Percentiles rank a stretch among this genome's conserved stretches.
Evolutionary conservation across 1,140 invertebrate species (phyloP).

Genomic region (Charaxes varanes): DNA sequence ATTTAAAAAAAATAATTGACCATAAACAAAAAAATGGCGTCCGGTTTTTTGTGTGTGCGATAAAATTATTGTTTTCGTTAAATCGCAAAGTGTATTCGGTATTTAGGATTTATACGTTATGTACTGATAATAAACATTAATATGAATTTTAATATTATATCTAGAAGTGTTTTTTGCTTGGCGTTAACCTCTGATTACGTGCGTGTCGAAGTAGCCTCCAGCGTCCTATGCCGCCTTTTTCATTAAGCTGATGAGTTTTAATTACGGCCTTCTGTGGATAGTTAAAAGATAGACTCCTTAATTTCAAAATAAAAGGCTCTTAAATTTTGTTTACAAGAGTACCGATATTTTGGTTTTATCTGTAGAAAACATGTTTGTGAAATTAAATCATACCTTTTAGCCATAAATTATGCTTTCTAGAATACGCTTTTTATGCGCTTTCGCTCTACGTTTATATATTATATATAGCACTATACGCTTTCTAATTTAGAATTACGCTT

Average conservation of each 20-base stretch:
- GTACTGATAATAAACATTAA: slow-evolving; percentile 13
- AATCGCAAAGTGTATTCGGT: slow-evolving; percentile 30
- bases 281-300: no score
- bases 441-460: no score
- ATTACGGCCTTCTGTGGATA: slow-evolving; percentile 22
- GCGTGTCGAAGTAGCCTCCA: slow-evolving; percentile 51
- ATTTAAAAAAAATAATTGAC: slow-evolving; percentile 37
- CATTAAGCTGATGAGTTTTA: slow-evolving; percentile 45
- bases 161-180: slow-evolving; percentile 9
- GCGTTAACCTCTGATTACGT: slow-evolving; percentile 38
- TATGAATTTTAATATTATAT: slow-evolving; percentile 21
- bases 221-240: slow-evolving; percentile 67
- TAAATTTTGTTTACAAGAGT: no score
- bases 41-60: slow-evolving; percentile 71
- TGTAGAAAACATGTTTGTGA: no score
- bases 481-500: no score
- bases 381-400: no score
- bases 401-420: no score
- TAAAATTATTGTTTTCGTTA: slow-evolving; percentile 66
- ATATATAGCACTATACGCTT: no score
- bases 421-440: no score
- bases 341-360: no score
- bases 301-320: no score
- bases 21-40: slow-evolving; percentile 76
- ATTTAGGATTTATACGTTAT: slow-evolving; percentile 9